Evolutionary conservation across 1,140 invertebrate genomes (phyloP).

Genomic region (Megathymus violae): DNA sequence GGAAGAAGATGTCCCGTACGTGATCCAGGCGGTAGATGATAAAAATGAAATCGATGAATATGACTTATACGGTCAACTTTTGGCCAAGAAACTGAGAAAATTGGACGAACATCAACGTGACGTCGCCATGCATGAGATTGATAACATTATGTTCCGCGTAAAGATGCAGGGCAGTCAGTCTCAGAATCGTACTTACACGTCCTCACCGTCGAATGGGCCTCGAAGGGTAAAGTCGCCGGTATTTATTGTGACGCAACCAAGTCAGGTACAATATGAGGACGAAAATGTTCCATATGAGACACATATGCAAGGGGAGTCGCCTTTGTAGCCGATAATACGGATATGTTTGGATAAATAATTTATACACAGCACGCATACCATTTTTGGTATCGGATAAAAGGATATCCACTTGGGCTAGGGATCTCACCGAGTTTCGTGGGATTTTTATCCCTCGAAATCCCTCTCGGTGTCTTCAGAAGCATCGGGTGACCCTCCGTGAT

Average conservation of each 20-base stretch:
- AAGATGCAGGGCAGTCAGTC: slow-evolving; percentile 64
- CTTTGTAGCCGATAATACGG: background rate
- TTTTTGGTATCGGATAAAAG: background rate
- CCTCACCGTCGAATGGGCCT: slow-evolving; percentile 51
- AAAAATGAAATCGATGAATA: slow-evolving; percentile 59
- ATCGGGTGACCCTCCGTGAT: no score
- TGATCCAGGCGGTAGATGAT: slow-evolving; percentile 4
- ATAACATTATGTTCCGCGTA: slow-evolving; percentile 74
- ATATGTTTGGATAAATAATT: background rate
- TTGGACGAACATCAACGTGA: slow-evolving; percentile 72
- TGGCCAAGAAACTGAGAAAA: slow-evolving; percentile 72
- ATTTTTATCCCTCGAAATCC: no score
- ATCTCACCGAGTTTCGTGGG: no score
- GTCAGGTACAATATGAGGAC: slow-evolving; percentile 55
- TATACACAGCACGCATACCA: background rate
- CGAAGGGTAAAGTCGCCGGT: slow-evolving; percentile 63
- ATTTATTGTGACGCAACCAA: slow-evolving; percentile 60
- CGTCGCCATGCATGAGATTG: slow-evolving; percentile 74
- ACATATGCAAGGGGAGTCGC: slow-evolving; percentile 47
- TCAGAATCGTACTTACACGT: slow-evolving; percentile 51
- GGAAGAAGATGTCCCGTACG: slow-evolving; percentile 3
- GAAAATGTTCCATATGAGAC: slow-evolving; percentile 60
- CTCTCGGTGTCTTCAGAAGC: no score
- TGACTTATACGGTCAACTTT: slow-evolving; percentile 64
- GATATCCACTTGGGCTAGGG: background rate